These are phyloP conservation scores for Callopanchax toddi DNA, from an alignment of 2,113 vertebrate genomes.

Conservation along the genomic window DNA sequence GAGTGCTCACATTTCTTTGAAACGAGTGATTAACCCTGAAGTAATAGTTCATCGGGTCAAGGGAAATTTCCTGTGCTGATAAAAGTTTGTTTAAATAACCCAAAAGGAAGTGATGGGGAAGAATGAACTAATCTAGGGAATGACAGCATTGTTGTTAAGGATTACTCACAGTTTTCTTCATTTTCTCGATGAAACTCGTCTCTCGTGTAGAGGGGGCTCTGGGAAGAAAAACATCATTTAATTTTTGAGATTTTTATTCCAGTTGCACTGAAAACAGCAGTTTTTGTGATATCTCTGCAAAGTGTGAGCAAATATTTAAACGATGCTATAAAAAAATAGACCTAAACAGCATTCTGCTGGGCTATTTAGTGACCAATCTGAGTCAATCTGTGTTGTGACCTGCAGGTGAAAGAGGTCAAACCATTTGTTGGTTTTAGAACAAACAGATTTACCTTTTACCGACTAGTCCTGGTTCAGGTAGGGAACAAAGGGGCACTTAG, in stretches of 20 bases:
- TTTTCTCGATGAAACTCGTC: constrained; percentile 96
- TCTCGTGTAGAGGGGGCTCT: constrained; percentile 84
- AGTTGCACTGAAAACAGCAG: background rate
- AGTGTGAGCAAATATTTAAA: background rate
- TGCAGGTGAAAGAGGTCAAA: background rate
- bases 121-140: background rate
- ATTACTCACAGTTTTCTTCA: constrained; percentile 96
- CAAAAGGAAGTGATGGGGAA: background rate
- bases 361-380: background rate
- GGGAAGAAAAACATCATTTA: constrained; percentile 31
- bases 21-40: background rate
- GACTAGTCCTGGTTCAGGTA: background rate
- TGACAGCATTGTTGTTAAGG: background rate
- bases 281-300: background rate
- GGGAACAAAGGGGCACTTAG: background rate
- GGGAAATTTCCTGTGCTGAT: background rate
- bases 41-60: background rate
- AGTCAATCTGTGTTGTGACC: background rate
- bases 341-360: background rate
- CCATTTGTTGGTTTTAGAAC: background rate
- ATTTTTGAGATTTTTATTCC: background rate
- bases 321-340: no score
- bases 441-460: background rate
- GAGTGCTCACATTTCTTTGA: background rate
- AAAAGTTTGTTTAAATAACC: background rate